Conservation (phyloP, 2,113 vertebrate genomes). For the Bubo bubo region DNA sequence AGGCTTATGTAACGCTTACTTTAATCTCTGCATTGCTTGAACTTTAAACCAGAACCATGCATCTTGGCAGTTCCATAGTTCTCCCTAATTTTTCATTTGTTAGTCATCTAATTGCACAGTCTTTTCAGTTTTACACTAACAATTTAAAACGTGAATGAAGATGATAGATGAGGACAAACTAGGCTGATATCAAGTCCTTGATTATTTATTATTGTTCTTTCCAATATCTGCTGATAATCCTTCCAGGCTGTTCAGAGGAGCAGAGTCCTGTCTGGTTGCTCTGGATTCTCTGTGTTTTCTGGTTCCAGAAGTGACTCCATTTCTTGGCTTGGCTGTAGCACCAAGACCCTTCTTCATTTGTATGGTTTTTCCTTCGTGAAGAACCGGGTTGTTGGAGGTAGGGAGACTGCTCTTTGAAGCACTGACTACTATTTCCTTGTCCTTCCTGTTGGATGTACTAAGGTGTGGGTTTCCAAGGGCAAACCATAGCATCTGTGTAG, state of each 20-base stretch:
- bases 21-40: conserved; percentile 1
- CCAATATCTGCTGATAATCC: background rate
- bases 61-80: background rate
- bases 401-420: background rate
- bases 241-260: background rate
- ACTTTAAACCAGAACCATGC: background rate
- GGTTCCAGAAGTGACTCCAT: background rate
- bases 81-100: background rate
- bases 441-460: background rate
- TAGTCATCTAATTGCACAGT: background rate
- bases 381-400: background rate
- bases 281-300: background rate
- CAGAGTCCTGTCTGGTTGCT: background rate
- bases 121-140: background rate
- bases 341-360: background rate
- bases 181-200: background rate
- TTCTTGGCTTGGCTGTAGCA: background rate
- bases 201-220: background rate
- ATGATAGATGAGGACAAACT: background rate
- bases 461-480: background rate
- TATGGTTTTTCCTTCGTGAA: background rate
- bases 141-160: background rate
- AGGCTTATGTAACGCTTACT: background rate
- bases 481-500: background rate
- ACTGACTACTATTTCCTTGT: background rate